Evolutionary conservation across 2,113 vertebrate genomes (phyloP), one percentile per base, ranked within the genome.

Genomic region (Pseudorasbora parva): DNA sequence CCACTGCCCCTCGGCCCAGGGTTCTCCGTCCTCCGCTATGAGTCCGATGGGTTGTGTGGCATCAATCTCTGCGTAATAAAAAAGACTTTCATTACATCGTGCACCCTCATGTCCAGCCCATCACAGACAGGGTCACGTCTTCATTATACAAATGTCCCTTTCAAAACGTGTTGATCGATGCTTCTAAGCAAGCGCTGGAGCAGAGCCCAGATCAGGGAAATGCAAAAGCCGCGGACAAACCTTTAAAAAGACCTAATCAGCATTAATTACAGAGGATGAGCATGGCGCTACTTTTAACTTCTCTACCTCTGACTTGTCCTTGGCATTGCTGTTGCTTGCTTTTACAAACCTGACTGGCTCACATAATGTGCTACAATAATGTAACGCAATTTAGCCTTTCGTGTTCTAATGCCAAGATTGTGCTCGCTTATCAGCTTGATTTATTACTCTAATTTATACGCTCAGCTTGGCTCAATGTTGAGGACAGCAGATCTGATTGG

Each of bases 21-120:
- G 56, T 59, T 66, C 82, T 89, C 88, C 10, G 78, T 87, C 85
- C 86, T 87, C 89, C 81, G 84, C 83, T n/a, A 59, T 84, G 60
- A 87, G 88, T 88, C 84, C 84, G 85, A 15, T 89, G 23, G 74
- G 89, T 88, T 88, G 84, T 75, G 78, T 83, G 87, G 89, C 87
- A 85, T 89, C 88, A 84, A 85, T 87, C 89, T 86, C 93, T 94
- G 87, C 78, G 88, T 84, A 79, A 62, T 64, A 75, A 64, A 84
- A n/a, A 79, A 88, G 0, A 84, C 41, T 62, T 60, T 51, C 25
- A 62, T 56, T 23, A 89, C 86, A 90, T 41, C 88, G 57, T 85
- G 75, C 19, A 51, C 78, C 60, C 37, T 64, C 23, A 3, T n/a
- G 3, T 64, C 43, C 49, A 43, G 19, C 62, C 33, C 64, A 69